These are phyloP conservation scores for Sminthurinus signatus DNA, from an alignment of 1,140 invertebrate genomes.

Conservation along the genomic window DNA sequence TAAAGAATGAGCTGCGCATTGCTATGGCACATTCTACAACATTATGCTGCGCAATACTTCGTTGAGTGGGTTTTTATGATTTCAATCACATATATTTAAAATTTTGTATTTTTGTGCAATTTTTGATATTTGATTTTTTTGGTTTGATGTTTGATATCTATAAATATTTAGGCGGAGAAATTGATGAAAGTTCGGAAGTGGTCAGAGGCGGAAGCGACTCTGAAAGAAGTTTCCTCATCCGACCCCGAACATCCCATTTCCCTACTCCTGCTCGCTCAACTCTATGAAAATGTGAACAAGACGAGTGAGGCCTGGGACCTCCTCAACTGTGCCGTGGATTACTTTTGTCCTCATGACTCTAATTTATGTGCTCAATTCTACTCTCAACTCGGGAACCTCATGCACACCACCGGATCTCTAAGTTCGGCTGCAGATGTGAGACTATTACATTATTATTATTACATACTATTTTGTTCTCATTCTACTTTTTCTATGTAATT, in stretches of 20 bases:
- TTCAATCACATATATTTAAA: not conserved
- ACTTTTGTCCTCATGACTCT: conserved; percentile 31
- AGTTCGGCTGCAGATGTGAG: conserved; percentile 31
- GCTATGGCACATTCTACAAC: no score
- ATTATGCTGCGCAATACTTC: no score
- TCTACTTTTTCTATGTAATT: no score
- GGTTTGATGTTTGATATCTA: no score
- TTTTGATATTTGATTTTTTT: no score
- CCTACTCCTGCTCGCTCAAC: conserved; percentile 23
- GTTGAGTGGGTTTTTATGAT: no score
- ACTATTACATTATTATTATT: no score
- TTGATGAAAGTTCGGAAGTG: conserved; percentile 24
- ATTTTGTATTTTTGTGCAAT: no score
- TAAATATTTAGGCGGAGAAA: conserved; percentile 20
- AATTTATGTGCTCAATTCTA: conserved; percentile 31
- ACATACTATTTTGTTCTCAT: no score
- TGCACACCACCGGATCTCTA: conserved; percentile 31
- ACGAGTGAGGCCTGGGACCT: conserved; percentile 28
- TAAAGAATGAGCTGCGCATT: no score
- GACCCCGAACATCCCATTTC: conserved; percentile 26
- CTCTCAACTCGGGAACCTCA: conserved; percentile 32
- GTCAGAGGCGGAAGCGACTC: conserved; percentile 20
- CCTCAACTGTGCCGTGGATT: conserved; percentile 24
- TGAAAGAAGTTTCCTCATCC: conserved; percentile 15
- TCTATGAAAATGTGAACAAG: conserved; percentile 29